Evolutionary conservation across 2,888 invertebrate species (phyloP), one percentile per base, ranked within the genome.

Genomic region (Amphiduros pacificus): DNA sequence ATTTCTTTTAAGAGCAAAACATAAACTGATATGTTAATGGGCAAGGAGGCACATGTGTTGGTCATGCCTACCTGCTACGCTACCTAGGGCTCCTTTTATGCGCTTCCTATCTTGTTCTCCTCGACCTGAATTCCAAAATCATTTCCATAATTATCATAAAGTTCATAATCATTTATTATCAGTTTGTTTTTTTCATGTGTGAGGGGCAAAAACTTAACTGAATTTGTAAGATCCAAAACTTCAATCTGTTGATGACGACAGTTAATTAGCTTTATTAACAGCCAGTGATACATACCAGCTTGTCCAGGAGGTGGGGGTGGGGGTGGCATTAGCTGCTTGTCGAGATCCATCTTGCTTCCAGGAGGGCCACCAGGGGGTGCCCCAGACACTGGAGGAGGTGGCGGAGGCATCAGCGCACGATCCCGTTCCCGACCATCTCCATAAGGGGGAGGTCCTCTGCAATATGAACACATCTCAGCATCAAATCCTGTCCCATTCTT

Each of bases 251-350:
- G n/a, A n/a, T n/a, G n/a, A n/a, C n/a, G n/a, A n/a, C n/a, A n/a
- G n/a, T n/a, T n/a, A n/a, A n/a, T n/a, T n/a, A n/a, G 17, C 14
- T 17, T 9, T 17, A 9, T 9, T 49, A 9, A 49, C n/a, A 49
- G 6, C 14, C 6, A 22, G 24, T 50, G 9, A 17, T 28, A 52
- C 28, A 32, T 4, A 54, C 54, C 31, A 26, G 32, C 32, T 51
- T 56, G 56, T 20, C 29, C 11, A 52, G 44, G 50, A n/a, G 63
- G 60, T n/a, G 55, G 56, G 1, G 61, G 50, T 22, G 64, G 64
- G 11, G 64, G 64, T 2, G 64, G 64, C 64, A 64, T 64, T 44
- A 64, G 31, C 32, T 64, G 57, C 52, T 58, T 64, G 62, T 64
- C 64, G 0, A 56, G 36, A 24, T 62, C 64, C 22, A 20, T 26